Evolutionary conservation across 2,797 vertebrate genomes (phyloP), one percentile per base, ranked within the genome.

Genomic region (Zenarchopterus dispar): DNA sequence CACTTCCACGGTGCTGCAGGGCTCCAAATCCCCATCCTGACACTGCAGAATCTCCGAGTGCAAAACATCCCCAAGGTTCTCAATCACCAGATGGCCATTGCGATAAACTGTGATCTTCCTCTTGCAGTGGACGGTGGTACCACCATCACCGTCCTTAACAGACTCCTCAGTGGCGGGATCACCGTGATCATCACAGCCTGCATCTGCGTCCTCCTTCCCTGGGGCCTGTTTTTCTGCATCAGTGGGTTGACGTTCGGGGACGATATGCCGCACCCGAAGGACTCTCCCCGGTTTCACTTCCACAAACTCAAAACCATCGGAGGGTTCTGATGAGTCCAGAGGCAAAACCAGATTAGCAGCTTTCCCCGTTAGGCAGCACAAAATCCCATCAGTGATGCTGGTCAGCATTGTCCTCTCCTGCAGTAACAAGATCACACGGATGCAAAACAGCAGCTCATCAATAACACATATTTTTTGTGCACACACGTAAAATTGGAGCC

Each of bases 271-370:
- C 47, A 99, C 93, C 16, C 97, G 89, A 17, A 99, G 88, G 53
- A 99, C 93, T 0, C 97, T 87, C 0, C 97, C 97, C 0, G 97
- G 97, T 66, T 98, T 99, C 73, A 99, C 97, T 84, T 99, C 97
- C 75, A 99, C 92, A 45, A 97, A 98, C 66, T 95, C 96, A 57
- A 94, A 99, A 61, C 96, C 96, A 17, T 98, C 91, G 1, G 91
- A 84, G 63, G 95, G 93, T 28, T 96, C 93, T 0, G 95, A 91
- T 0, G 93, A 93, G 77, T 97, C 95, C 78, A 96, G 86, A 0
- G 97, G 96, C 22, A 95, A 91, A 49, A 99, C 96, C 0, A 95
- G 88, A 1, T 95, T 96, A 64, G 93, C 83, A 0, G 93, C 87
- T n/a, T 97, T 95, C 70, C 97, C 96, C 61, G 95, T 94, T 55